These are phyloP conservation scores for Eidolon helvum DNA, from an alignment of 2,113 vertebrate species.

Conservation along the genomic window DNA sequence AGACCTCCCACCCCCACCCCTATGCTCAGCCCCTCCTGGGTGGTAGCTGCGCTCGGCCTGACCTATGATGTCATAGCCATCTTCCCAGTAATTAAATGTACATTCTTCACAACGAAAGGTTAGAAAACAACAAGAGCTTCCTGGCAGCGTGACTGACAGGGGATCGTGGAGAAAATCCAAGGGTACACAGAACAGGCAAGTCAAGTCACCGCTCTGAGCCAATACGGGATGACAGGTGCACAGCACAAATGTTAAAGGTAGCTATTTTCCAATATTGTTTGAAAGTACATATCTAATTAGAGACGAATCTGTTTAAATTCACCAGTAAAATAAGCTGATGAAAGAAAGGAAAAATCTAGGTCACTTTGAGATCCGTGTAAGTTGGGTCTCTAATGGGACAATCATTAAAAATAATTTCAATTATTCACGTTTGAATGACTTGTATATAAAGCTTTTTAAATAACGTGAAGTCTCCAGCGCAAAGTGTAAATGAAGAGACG, in stretches of 20 bases:
- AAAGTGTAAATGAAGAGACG: not conserved
- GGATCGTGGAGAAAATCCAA: not conserved
- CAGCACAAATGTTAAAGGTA: conserved; percentile 14
- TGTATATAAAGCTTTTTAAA: conserved; percentile 30
- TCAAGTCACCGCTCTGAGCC: not conserved
- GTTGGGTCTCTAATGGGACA: conserved; percentile 33
- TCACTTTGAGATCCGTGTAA: not conserved
- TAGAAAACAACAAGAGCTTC: not conserved
- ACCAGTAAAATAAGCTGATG: conserved; percentile 11
- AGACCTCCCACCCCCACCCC: rapidly evolving
- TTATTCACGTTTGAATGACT: conserved; percentile 44
- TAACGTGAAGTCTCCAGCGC: not conserved
- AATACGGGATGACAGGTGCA: not conserved
- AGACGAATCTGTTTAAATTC: conserved; percentile 43
- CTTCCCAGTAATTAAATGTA: conserved; percentile 39
- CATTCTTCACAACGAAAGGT: conserved; percentile 11
- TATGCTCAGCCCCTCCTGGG: rapidly evolving
- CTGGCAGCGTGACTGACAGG: not conserved
- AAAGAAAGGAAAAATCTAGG: not conserved
- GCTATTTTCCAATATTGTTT: not conserved
- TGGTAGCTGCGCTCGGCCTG: not conserved
- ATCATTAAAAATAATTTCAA: conserved; percentile 60
- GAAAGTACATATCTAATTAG: conserved; percentile 46
- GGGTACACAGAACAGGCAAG: not conserved
- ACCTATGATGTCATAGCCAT: not conserved